phyloP scores from a whole-genome alignment of 2,113 vertebrate species.

The Dissostichus mawsoni region DNA sequence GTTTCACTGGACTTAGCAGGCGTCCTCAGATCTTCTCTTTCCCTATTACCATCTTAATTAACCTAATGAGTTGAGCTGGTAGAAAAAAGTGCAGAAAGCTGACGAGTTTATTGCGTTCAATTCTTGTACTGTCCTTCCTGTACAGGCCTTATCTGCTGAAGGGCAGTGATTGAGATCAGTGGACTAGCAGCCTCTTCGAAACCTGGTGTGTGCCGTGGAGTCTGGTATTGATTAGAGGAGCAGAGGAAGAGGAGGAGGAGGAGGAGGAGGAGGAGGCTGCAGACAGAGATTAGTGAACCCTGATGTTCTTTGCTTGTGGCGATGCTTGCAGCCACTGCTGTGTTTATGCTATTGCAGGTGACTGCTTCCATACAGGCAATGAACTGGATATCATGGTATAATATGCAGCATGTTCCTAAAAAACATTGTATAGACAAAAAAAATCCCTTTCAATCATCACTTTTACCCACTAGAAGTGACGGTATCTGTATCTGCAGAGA shows the following conservation, averaged over 20 bases:
- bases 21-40: conserved; percentile 51
- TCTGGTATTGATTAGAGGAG: conserved; percentile 67
- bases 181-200: conserved; percentile 49
- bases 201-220: conserved; percentile 53
- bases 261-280: conserved; percentile 45
- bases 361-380: conserved; percentile 8
- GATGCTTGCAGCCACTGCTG: conserved; percentile 23
- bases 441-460: no score
- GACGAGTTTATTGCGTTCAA: conserved; percentile 60
- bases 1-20: conserved; percentile 34
- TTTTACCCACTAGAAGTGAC: no score
- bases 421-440: no score
- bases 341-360: conserved; percentile 17
- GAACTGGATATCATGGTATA: conserved; percentile 9
- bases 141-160: conserved; percentile 64
- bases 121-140: conserved; percentile 65
- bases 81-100: conserved; percentile 30
- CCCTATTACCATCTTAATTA: conserved; percentile 67
- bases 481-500: no score
- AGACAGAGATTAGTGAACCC: conserved; percentile 57
- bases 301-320: conserved; percentile 48
- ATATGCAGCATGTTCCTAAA: no score
- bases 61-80: conserved; percentile 64
- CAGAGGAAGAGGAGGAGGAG: conserved; percentile 40
- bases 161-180: conserved; percentile 69